Conservation (phyloP, 2,113 vertebrate species). For the Elephas maximus region DNA sequence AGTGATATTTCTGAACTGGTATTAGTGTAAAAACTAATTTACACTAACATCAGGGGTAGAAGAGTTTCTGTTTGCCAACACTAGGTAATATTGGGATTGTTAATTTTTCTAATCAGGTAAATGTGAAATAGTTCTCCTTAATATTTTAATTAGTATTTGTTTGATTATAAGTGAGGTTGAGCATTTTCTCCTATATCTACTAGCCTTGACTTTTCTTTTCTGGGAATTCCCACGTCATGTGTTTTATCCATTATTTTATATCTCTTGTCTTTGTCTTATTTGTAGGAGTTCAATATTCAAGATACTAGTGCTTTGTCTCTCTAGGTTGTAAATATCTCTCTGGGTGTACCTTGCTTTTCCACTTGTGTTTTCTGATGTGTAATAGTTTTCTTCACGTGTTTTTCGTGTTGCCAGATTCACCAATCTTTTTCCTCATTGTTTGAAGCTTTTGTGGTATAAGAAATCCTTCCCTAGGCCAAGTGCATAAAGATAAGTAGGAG, state of each 20-base stretch:
- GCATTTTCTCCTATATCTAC: not conserved
- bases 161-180: too few relatives aligned
- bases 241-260: slow-evolving; percentile 27
- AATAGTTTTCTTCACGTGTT: not conserved
- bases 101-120: slow-evolving; percentile 40
- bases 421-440: slow-evolving; percentile 32
- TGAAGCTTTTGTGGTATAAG: slow-evolving; percentile 36
- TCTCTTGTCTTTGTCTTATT: slow-evolving; percentile 25
- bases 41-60: not conserved
- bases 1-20: not conserved
- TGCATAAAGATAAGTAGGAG: slow-evolving; percentile 23
- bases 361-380: not conserved
- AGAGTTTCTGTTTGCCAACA: slow-evolving; percentile 7
- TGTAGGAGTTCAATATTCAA: slow-evolving; percentile 6
- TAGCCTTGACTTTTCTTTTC: slow-evolving; percentile 4
- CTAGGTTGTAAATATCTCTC: not conserved
- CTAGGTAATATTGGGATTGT: not conserved
- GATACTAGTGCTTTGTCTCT: not conserved
- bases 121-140: not conserved
- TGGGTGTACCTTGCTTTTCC: not conserved
- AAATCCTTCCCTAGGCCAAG: not conserved
- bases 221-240: not conserved
- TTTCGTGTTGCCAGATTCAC: not conserved
- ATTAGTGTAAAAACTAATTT: not conserved
- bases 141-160: too few relatives aligned